phyloP scores from a whole-genome alignment of 2,113 vertebrate genomes.

The Campylomormyrus tamandua region DNA sequence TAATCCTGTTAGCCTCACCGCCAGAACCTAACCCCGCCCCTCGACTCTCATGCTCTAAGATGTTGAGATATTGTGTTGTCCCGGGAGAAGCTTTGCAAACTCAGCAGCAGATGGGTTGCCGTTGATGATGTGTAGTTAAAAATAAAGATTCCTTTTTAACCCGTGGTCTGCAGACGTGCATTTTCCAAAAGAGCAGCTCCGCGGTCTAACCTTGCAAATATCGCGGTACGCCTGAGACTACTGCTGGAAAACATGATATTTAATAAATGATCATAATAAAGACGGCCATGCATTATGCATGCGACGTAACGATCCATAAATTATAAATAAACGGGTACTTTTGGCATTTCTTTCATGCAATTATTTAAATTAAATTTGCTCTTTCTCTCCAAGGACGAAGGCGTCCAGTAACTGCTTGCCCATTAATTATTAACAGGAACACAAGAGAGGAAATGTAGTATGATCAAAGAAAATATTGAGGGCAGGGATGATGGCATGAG shows the following conservation, averaged over 20 bases:
- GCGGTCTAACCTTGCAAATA: not conserved
- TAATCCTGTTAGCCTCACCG: slow-evolving; percentile 24
- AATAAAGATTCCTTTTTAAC: slow-evolving; percentile 59
- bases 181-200: not conserved
- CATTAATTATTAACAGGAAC: slow-evolving; percentile 60
- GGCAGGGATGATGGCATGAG: slow-evolving; percentile 37
- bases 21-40: slow-evolving; percentile 9
- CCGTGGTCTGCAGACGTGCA: slow-evolving; percentile 34
- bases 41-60: slow-evolving; percentile 18
- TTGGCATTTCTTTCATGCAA: slow-evolving; percentile 49
- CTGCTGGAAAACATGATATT: slow-evolving; percentile 47
- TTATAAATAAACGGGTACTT: slow-evolving; percentile 54
- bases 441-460: slow-evolving; percentile 37
- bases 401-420: slow-evolving; percentile 40
- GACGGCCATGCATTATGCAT: slow-evolving; percentile 53
- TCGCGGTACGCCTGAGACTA: slow-evolving; percentile 21
- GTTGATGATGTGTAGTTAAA: slow-evolving; percentile 61
- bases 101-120: slow-evolving; percentile 58
- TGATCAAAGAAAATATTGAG: slow-evolving; percentile 58
- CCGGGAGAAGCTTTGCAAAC: slow-evolving; percentile 46
- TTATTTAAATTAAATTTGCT: slow-evolving; percentile 50
- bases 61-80: slow-evolving; percentile 30
- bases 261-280: slow-evolving; percentile 55
- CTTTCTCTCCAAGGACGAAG: slow-evolving; percentile 34
- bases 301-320: slow-evolving; percentile 52